A percentile compares a stretch with the other conserved stretches of the same genome.
Evolutionary conservation across 2,113 vertebrate genomes (phyloP).

Genomic region (Burhinus bistriatus): DNA sequence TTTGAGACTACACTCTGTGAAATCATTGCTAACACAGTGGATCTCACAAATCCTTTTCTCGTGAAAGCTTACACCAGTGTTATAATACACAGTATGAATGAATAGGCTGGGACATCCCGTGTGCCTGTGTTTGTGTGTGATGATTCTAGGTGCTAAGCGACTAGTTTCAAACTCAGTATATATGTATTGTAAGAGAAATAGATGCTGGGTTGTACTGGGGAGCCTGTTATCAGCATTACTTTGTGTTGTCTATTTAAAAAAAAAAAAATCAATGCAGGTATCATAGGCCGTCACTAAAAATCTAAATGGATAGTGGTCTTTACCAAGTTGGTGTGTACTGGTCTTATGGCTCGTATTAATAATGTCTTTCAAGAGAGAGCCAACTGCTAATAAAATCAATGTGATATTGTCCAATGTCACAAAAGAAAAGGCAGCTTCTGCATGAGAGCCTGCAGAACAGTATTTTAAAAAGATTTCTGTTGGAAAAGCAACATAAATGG

Average conservation of each 20-base stretch:
- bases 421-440: neutral
- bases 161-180: neutral
- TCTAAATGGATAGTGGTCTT: neutral
- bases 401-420: rapidly evolving
- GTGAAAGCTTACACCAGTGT: neutral
- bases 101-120: neutral
- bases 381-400: neutral
- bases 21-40: neutral
- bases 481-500: neutral
- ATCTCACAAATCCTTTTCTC: neutral
- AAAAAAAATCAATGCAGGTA: neutral
- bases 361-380: neutral
- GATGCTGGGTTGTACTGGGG: neutral
- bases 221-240: neutral
- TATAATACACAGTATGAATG: neutral
- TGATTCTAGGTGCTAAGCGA: neutral
- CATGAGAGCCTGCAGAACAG: neutral
- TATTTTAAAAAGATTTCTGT: neutral
- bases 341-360: neutral
- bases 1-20: neutral
- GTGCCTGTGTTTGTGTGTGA: neutral
- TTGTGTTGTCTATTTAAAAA: neutral
- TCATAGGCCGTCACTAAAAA: neutral
- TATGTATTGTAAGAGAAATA: neutral
- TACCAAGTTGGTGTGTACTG: neutral